A percentile compares a stretch with the other conserved stretches of the same genome.
Conservation (phyloP, 2,888 invertebrate species). For the Oasisia sp. region DNA sequence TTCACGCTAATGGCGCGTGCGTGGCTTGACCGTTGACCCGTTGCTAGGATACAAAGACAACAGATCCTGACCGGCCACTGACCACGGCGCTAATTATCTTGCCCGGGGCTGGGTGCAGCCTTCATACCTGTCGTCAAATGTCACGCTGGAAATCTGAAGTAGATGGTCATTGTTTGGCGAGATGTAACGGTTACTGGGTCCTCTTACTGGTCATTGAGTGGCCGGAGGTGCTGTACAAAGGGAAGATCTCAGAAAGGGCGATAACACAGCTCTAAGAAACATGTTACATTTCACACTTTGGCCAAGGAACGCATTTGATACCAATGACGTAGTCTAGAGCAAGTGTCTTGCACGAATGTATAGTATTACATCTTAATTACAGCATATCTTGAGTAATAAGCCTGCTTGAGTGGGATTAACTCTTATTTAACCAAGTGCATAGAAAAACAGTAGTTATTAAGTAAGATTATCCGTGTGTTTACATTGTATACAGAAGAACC, state of each 20-base stretch:
- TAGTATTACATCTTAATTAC: background rate
- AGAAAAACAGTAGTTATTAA: background rate
- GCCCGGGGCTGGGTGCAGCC: background rate
- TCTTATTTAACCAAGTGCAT: slow-evolving; percentile 5
- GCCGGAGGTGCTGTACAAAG: background rate
- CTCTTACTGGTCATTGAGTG: background rate
- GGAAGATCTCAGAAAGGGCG: background rate
- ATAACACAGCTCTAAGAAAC: background rate
- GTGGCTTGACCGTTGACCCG: background rate
- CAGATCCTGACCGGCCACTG: background rate
- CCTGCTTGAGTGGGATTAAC: background rate
- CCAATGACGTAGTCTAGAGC: background rate
- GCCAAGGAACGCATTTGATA: background rate
- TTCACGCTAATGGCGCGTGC: background rate
- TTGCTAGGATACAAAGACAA: slow-evolving; percentile 1
- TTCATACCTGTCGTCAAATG: background rate
- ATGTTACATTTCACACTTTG: background rate
- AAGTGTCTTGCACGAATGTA: background rate
- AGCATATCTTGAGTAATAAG: background rate
- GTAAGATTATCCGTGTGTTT: background rate
- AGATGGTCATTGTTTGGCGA: background rate
- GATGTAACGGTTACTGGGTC: background rate
- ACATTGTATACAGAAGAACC: too few species aligned
- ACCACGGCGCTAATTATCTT: background rate
- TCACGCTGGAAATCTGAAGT: background rate